A percentile compares a stretch with the other conserved stretches of the same genome.
These are phyloP conservation scores for Sesia bembeciformis DNA, from an alignment of 2,888 invertebrate species.

Conservation along the genomic window DNA sequence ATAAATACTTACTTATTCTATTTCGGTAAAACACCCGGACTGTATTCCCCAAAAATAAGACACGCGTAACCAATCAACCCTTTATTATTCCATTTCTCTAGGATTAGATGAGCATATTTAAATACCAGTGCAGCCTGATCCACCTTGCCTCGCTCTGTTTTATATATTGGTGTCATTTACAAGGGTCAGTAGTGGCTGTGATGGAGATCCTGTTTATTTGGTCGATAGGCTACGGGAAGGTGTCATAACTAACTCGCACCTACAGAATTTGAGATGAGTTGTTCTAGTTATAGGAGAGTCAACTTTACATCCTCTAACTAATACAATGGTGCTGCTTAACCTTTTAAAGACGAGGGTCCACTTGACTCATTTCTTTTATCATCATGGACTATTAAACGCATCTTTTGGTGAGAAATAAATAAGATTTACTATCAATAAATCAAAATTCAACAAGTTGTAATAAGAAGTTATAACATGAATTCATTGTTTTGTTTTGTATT, in stretches of 20 bases:
- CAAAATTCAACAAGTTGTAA: too few species aligned
- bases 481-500: too few species aligned
- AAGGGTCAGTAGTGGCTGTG: not conserved
- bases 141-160: not conserved
- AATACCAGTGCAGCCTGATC: not conserved
- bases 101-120: not conserved
- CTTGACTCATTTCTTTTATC: too few species aligned
- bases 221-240: slow-evolving; percentile 9
- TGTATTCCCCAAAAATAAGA: not conserved
- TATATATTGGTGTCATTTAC: not conserved
- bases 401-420: too few species aligned
- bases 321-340: too few species aligned
- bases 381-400: too few species aligned
- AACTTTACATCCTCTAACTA: too few species aligned
- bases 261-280: slow-evolving; percentile 39
- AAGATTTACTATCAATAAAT: too few species aligned
- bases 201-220: slow-evolving; percentile 1
- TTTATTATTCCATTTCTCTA: not conserved
- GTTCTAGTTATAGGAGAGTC: slow-evolving; percentile 4
- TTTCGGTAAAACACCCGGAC: too few species aligned
- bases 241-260: slow-evolving; percentile 34
- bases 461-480: too few species aligned
- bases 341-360: too few species aligned
- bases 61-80: not conserved
- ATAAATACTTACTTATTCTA: too few species aligned